Evolutionary conservation across 2,113 vertebrate species (phyloP).

Genomic region (Ifrita kowaldi): DNA sequence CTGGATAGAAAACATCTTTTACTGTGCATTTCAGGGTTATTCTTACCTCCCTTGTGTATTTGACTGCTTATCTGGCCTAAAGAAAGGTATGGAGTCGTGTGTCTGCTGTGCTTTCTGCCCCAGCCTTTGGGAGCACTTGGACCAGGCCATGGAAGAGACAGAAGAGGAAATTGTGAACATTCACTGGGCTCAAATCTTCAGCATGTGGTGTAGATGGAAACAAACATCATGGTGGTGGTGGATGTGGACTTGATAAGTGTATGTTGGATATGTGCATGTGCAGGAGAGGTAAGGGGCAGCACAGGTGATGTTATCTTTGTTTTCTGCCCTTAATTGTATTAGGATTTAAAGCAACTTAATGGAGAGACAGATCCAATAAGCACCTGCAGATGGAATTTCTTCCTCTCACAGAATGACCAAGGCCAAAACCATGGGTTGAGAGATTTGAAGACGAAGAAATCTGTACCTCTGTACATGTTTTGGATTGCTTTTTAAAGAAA

Average conservation of each 20-base stretch:
- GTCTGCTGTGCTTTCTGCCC: background rate
- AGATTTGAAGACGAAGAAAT: background rate
- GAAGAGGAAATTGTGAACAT: accelerated
- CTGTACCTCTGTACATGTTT: background rate
- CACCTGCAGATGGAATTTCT: background rate
- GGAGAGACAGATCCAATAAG: background rate
- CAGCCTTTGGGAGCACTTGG: background rate
- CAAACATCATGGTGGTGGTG: background rate
- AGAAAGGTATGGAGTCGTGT: accelerated
- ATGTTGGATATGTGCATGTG: background rate
- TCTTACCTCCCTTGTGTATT: background rate
- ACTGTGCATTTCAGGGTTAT: background rate
- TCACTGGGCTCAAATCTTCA: background rate
- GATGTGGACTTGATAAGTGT: background rate
- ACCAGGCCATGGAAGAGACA: background rate
- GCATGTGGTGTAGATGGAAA: background rate
- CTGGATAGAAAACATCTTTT: background rate
- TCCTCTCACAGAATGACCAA: background rate
- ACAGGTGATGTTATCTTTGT: background rate
- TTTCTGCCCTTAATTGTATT: background rate
- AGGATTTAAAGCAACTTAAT: background rate
- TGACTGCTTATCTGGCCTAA: background rate
- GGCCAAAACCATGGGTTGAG: background rate
- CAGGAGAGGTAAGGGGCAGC: background rate
- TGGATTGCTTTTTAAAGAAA: background rate